These are phyloP conservation scores for Heterochromis multidens DNA, from an alignment of 2,113 vertebrate genomes.

Conservation along the genomic window DNA sequence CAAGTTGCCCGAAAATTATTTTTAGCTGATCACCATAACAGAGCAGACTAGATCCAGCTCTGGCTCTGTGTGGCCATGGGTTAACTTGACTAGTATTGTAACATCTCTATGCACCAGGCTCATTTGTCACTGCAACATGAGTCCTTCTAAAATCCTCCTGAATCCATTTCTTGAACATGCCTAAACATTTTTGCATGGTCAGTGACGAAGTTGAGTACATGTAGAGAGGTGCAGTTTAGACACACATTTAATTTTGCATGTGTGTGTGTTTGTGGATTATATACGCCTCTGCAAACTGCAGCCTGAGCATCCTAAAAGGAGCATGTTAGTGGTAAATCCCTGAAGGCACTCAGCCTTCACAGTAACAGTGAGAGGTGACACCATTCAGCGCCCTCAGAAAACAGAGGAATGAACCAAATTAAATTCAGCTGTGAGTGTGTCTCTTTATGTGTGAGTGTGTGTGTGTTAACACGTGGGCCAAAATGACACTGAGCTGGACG, in stretches of 20 bases:
- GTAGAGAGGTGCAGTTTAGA: background rate
- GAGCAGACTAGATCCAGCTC: background rate
- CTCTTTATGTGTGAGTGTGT: background rate
- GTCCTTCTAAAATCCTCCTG: background rate
- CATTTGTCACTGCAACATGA: background rate
- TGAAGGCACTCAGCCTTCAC: background rate
- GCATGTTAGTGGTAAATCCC: slow-evolving; percentile 20
- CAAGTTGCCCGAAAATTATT: background rate
- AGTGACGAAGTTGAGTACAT: background rate
- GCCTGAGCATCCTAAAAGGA: background rate
- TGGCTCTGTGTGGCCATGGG: background rate
- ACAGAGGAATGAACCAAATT: slow-evolving; percentile 46
- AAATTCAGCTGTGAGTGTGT: slow-evolving; percentile 34
- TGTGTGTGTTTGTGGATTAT: background rate
- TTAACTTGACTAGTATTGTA: background rate
- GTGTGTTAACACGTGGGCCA: slow-evolving; percentile 11
- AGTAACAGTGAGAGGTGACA: slow-evolving; percentile 36
- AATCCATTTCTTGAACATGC: background rate
- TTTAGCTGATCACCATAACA: background rate
- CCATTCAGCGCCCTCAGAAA: slow-evolving; percentile 41
- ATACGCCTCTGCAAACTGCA: background rate
- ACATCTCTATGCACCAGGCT: background rate
- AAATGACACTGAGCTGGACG: slow-evolving; percentile 24
- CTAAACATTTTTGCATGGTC: background rate
- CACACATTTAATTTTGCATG: background rate